Percentiles rank a stretch among this genome's conserved stretches.
Conservation (phyloP, 2,888 invertebrate genomes). For the Ectobius pallidus region DNA sequence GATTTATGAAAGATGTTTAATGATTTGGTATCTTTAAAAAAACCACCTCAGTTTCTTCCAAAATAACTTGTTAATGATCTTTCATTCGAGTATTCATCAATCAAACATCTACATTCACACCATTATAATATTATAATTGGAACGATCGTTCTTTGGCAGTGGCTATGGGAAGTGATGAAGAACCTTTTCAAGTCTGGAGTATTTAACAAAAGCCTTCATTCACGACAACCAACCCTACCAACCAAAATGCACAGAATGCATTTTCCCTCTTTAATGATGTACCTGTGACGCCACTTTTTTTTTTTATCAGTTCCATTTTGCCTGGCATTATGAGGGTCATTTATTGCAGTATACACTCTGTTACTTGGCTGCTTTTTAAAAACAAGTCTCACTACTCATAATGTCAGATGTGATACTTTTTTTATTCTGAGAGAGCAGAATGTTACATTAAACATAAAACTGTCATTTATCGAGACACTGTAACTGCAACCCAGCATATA, state of each 20-base stretch:
- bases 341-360: no score
- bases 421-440: neutral
- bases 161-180: constrained; percentile 35
- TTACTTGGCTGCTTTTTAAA: no score
- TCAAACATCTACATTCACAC: constrained; percentile 21
- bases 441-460: constrained; percentile 5
- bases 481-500: constrained; percentile 42
- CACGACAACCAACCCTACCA: neutral
- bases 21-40: constrained; percentile 15
- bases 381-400: no score
- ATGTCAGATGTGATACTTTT: neutral
- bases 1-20: constrained; percentile 14
- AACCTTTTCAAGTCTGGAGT: neutral
- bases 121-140: constrained; percentile 6
- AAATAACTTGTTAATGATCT: neutral
- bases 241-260: constrained; percentile 15
- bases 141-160: constrained; percentile 35
- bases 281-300: constrained; percentile 43
- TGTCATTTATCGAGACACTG: constrained; percentile 29
- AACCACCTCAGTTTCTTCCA: neutral
- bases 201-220: neutral
- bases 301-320: constrained; percentile 7
- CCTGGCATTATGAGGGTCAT: neutral
- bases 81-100: constrained; percentile 16
- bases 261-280: constrained; percentile 31